Conservation (phyloP, 2,888 invertebrate genomes). For the Leuctra nigra region DNA sequence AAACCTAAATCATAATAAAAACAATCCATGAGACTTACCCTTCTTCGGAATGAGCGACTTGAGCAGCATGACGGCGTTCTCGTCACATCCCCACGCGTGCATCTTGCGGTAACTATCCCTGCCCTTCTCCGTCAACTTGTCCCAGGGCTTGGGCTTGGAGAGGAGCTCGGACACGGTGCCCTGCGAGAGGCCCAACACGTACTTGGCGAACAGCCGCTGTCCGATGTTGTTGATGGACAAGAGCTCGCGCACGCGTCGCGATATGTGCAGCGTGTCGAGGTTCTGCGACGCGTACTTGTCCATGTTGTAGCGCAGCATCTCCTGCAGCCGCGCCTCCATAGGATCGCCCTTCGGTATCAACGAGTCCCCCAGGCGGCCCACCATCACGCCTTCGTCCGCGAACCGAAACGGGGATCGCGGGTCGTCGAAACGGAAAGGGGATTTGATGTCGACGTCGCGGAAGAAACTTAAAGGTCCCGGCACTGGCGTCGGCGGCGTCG, state of each 20-base stretch:
- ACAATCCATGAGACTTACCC: conserved; percentile 84
- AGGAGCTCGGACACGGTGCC: conserved; percentile 97
- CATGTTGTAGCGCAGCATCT: conserved; percentile 92
- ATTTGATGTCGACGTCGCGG: conserved; percentile 45
- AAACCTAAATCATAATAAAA: too few species aligned
- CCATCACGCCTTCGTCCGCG: conserved; percentile 73
- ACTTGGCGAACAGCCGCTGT: conserved; percentile 96
- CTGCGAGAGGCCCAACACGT: conserved; percentile 92
- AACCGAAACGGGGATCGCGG: conserved; percentile 74
- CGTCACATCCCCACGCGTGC: conserved; percentile 99
- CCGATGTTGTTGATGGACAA: conserved; percentile 97
- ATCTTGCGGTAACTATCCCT: conserved; percentile 98
- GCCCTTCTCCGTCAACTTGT: conserved; percentile 98
- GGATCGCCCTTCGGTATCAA: conserved; percentile 89
- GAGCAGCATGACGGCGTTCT: conserved; percentile 91
- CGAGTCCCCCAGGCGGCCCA: conserved; percentile 79
- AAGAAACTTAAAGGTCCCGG: conserved; percentile 33
- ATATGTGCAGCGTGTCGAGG: conserved; percentile 91
- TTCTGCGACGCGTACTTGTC: conserved; percentile 92
- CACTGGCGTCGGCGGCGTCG: conserved; percentile 19
- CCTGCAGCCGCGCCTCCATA: conserved; percentile 88
- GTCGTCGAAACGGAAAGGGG: conserved; percentile 75
- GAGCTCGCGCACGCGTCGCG: conserved; percentile 86
- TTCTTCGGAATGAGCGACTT: conserved; percentile 97
- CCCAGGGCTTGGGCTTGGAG: conserved; percentile 99